Percentiles rank a stretch among this genome's conserved stretches.
Conservation (phyloP, 2,113 vertebrate species). For the Gymnogyps californianus region DNA sequence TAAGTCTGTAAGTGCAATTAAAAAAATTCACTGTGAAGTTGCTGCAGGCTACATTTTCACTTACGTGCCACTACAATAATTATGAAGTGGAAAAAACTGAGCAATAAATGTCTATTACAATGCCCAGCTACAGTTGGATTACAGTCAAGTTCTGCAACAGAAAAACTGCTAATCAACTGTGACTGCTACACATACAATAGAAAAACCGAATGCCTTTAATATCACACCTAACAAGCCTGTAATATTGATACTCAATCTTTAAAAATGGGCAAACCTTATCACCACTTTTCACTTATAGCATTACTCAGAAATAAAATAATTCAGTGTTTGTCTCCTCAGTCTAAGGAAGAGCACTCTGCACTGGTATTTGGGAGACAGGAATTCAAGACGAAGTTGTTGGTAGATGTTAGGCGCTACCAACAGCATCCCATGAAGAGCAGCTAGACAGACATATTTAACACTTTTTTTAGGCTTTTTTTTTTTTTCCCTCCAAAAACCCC, state of each 20-base stretch:
- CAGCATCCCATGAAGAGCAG: background rate
- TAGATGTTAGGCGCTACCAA: background rate
- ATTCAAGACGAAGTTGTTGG: background rate
- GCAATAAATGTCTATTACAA: background rate
- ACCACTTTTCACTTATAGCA: background rate
- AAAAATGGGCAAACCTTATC: background rate
- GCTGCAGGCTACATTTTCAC: background rate
- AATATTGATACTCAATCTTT: background rate
- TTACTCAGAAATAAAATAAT: background rate
- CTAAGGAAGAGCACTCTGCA: accelerated
- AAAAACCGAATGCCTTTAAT: background rate
- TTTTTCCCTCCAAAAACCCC: accelerated
- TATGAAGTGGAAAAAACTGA: background rate
- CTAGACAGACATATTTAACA: background rate
- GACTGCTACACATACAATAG: background rate
- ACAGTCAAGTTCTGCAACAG: background rate
- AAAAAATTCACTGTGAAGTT: background rate
- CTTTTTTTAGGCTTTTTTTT: background rate
- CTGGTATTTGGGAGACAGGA: background rate
- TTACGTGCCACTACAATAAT: background rate
- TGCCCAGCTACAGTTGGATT: background rate
- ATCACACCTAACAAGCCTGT: background rate
- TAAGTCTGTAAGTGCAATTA: background rate
- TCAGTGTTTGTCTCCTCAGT: background rate
- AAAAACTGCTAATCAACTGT: background rate